Conservation (phyloP, 2,888 invertebrate species). For the Acanthosepion lycidas region DNA sequence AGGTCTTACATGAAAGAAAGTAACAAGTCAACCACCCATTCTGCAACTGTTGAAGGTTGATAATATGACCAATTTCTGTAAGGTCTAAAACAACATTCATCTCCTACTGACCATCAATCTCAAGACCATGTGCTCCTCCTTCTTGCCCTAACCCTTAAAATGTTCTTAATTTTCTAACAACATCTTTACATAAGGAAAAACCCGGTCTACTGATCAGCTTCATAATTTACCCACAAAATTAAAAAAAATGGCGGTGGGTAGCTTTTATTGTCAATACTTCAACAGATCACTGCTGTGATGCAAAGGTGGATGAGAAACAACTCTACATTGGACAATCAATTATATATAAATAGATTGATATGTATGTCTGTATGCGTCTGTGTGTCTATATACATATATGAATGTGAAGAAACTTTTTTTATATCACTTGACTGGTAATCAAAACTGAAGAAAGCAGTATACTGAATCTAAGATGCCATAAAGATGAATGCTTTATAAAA, state of each 20-base stretch:
- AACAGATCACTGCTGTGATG: not conserved
- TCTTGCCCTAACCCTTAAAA: not conserved
- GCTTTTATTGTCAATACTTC: not conserved
- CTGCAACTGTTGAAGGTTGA: not conserved
- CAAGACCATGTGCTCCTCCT: not conserved
- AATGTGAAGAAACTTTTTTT: no score
- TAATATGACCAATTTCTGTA: not conserved
- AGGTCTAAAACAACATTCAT: not conserved
- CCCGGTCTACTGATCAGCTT: not conserved
- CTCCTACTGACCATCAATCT: not conserved
- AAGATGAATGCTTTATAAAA: no score
- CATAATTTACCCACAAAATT: not conserved
- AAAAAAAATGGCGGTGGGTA: not conserved
- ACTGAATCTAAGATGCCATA: no score
- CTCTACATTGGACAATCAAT: not conserved
- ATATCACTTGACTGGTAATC: no score
- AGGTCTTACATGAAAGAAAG: not conserved
- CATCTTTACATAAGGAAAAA: no score
- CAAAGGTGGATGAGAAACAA: not conserved
- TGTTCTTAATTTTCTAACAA: not conserved
- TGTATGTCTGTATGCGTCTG: not conserved
- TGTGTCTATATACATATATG: no score
- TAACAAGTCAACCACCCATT: not conserved
- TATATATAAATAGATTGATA: not conserved
- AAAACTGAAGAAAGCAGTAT: no score